These are phyloP conservation scores for Alosa sapidissima DNA, from an alignment of 2,797 vertebrate genomes.

Conservation along the genomic window DNA sequence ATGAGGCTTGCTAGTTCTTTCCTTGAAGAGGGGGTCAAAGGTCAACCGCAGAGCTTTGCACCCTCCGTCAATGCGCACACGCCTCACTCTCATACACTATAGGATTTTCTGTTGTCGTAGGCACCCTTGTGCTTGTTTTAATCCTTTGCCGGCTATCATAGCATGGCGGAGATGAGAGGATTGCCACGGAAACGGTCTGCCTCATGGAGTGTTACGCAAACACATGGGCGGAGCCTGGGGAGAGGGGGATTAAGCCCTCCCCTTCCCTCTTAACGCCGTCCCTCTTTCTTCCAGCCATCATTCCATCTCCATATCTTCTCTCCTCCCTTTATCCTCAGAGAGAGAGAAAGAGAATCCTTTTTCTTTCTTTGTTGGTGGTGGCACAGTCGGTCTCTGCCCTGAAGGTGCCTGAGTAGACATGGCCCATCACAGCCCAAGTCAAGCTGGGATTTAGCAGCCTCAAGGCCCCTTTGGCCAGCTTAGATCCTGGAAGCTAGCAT, in stretches of 20 bases:
- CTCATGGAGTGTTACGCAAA: constrained; percentile 1
- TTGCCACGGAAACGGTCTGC: neutral
- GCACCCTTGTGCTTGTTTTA: neutral
- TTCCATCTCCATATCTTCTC: neutral
- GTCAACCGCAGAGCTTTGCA: neutral
- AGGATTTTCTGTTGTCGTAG: neutral
- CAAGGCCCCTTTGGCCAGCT: neutral
- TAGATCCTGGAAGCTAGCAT: neutral
- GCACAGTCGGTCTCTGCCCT: constrained; percentile 7
- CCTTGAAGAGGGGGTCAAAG: neutral
- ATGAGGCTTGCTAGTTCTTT: neutral
- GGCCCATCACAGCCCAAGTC: constrained; percentile 10
- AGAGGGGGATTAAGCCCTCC: neutral
- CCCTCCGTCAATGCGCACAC: neutral
- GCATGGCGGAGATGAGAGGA: neutral
- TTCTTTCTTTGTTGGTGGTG: neutral
- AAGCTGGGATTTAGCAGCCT: constrained; percentile 1
- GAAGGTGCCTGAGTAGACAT: constrained; percentile 15
- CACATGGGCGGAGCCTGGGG: neutral
- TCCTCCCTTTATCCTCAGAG: neutral
- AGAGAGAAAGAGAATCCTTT: neutral
- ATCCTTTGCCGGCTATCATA: neutral
- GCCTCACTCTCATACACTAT: neutral
- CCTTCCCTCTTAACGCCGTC: neutral
- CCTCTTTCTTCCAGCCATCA: neutral